Base-by-base conservation (phyloP, 2,888 invertebrate genomes). In the Ophraella communa region DNA sequence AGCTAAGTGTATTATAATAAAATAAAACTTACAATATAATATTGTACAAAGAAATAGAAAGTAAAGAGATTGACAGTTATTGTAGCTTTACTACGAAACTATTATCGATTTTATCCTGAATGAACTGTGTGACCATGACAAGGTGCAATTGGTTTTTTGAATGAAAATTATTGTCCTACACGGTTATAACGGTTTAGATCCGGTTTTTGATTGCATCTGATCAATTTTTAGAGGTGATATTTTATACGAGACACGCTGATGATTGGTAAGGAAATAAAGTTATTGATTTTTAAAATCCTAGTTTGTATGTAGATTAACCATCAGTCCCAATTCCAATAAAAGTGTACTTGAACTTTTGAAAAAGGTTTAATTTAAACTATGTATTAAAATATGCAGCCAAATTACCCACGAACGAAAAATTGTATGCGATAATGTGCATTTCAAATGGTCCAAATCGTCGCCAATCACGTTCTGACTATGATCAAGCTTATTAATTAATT, bases 121-220 rank as follows among this genome's bases (percentile, higher is more conserved):
- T 47, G 33, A 21, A 18, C 17, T 14, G 20, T 24, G 45, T 18
- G 53, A 55, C 45, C 33, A 24, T 55, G 62, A 54, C 44, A 52
- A 35, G 24, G 4, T 27, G 55, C 55, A 52, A 56, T 62, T 62
- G 51, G 35, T 51, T 27, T 53, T 55, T 58, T 58, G 24, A 53
- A 65, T 47, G 35, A 11, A 53, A 53, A 47, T 63, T 60, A 57
- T 57, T 49, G 39, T 52, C 47, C 53, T 33, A 33, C 35, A 45
- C 51, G 24, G 52, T 39, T 60, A 57, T 45, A 61, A 51, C 39
- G 35, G 44, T 42, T 49, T 45, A 58, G 47, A 58, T 65, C 65
- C 65, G 65, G 58, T 65, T 49, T 47, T 49, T 62, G 56, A 62
- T 62, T 62, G 56, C 62, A 7, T 42, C 11, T 45, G 45, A 45